phyloP scores from a whole-genome alignment of 2,113 vertebrate species.

The Condylura cristata region DNA sequence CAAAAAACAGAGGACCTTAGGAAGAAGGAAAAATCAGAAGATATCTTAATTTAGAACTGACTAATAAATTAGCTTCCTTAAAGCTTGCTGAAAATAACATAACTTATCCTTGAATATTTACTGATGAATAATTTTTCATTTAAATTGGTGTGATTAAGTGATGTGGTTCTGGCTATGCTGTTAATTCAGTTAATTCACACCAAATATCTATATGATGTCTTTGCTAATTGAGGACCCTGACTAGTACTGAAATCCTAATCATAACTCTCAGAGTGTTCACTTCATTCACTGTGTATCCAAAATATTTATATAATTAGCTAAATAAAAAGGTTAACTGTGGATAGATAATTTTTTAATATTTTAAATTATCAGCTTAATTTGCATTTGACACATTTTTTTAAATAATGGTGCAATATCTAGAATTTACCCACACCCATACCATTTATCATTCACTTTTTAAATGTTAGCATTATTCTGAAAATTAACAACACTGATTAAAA shows the following conservation, averaged over 20 bases:
- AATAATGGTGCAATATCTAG: not conserved
- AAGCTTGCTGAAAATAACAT: not conserved
- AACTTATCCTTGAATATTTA: not conserved
- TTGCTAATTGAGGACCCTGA: not conserved
- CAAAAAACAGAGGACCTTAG: not conserved
- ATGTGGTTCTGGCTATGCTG: not conserved
- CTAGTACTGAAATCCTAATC: not conserved
- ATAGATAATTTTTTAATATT: not conserved
- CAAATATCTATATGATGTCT: not conserved
- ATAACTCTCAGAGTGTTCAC: not conserved
- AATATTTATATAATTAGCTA: not conserved
- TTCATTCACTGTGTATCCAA: not conserved
- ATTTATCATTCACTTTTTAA: not conserved
- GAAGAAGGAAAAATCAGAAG: not conserved
- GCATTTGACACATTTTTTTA: not conserved
- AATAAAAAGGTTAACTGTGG: not conserved
- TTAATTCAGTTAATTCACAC: not conserved
- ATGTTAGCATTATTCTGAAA: not conserved
- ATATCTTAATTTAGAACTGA: not conserved
- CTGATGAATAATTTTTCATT: not conserved
- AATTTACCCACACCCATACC: not conserved
- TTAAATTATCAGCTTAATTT: not conserved
- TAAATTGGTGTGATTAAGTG: not conserved
- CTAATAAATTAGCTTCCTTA: not conserved
- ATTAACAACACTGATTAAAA: not conserved